A percentile compares a stretch with the other conserved stretches of the same genome.
Conservation (phyloP, 1,140 invertebrate genomes). For the Polyergus mexicanus region DNA sequence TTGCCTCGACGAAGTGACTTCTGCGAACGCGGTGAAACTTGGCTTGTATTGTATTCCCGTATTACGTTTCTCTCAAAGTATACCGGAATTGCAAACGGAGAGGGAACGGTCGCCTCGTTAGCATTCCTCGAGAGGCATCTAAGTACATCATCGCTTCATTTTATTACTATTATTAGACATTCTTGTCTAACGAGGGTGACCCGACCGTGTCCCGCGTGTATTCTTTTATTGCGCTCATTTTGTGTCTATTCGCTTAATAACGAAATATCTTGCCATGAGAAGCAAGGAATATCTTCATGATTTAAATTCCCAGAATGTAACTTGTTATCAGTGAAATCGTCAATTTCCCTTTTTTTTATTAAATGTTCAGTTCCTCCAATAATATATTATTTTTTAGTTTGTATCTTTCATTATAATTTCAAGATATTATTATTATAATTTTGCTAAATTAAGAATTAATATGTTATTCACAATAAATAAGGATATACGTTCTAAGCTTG, state of each 20-base stretch:
- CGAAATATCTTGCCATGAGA: not conserved
- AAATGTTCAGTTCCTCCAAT: not conserved
- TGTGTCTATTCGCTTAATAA: conserved; percentile 8
- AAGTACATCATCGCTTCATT: conserved; percentile 46
- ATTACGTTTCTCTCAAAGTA: conserved; percentile 48
- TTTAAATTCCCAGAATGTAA: not conserved
- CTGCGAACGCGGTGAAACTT: conserved; percentile 27
- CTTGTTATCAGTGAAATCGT: not conserved
- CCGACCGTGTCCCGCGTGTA: not conserved
- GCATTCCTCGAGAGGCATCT: conserved; percentile 54
- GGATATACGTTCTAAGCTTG: not conserved
- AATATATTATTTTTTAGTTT: not conserved
- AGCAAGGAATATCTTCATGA: not conserved
- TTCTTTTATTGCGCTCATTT: conserved; percentile 29
- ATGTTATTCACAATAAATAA: not conserved
- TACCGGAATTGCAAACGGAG: conserved; percentile 59
- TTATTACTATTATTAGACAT: conserved; percentile 55
- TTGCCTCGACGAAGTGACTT: conserved; percentile 45
- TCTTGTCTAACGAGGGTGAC: conserved; percentile 23
- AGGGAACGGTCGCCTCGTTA: conserved; percentile 42
- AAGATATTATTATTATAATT: not conserved
- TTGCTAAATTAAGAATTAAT: not conserved
- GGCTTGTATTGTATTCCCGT: conserved; percentile 58
- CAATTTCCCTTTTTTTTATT: not conserved
- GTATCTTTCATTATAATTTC: not conserved